Base-by-base conservation (phyloP, 2,113 vertebrate species). In the Maccullochella peelii region DNA sequence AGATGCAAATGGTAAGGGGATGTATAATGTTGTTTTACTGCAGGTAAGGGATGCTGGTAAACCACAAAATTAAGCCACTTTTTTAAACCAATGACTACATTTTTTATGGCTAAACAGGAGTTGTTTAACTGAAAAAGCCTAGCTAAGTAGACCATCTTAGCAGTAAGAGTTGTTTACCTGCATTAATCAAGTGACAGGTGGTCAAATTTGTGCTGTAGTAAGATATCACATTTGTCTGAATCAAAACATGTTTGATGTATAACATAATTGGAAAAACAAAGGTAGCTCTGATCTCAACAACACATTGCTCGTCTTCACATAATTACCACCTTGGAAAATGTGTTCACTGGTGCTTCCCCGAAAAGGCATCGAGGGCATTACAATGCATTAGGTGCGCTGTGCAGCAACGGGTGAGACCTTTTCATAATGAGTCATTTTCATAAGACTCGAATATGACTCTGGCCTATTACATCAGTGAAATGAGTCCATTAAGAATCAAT, bases 401-500 rank as follows among this genome's bases (percentile, higher is more conserved):
- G 55, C 77, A 33, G 86, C 84, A 61, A 47, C 84, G 75, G 81
- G 36, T 81, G 79, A 89, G 76, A 72, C 68, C 38, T 83, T 82
- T 73, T 83, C 38, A 70, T 87, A 62, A 91, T 86, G 87, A 90
- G 21, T 78, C 71, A 76, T 86, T 89, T 80, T 82, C 73, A 89
- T 81, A 84, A 50, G 38, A 71, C 70, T 72, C 42, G 62, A 75
- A 74, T 82, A 76, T 18, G 67, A 73, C 73, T 88, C 68, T 49
- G 74, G 77, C 71, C 72, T 85, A 69, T 91, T 88, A 84, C 83
- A 79, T 82, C 87, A 85, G 57, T 23, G 36, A 79, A 88, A 89
- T 88, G 79, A 85, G 77, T 74, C 85, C 86, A 91, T 91, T 86
- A 90, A 79, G 70, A 84, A 83, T 82, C 86, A 87, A 89, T 90